phyloP scores from a whole-genome alignment of 2,888 invertebrate species.

The Drosophila sordidula region DNA sequence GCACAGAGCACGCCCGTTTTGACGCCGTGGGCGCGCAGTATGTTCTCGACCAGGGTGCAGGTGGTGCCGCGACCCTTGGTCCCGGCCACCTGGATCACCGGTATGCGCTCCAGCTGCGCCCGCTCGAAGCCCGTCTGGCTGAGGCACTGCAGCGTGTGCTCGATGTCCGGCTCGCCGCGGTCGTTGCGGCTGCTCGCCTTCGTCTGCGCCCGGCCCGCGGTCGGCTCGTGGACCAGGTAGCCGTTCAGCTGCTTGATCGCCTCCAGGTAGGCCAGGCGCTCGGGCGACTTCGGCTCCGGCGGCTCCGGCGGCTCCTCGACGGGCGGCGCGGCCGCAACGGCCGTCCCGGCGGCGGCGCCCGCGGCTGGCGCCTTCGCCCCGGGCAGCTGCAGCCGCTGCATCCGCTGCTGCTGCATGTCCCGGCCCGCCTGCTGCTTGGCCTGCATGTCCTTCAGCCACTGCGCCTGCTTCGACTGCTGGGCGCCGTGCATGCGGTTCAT shows the following conservation, averaged over 20 bases:
- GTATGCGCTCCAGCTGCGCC: conserved; percentile 46
- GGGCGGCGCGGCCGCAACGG: neutral
- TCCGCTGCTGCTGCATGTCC: conserved; percentile 52
- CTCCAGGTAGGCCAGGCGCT: conserved; percentile 59
- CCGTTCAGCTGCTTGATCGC: conserved; percentile 48
- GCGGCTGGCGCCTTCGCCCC: neutral
- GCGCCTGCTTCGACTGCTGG: conserved; percentile 56
- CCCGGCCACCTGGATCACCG: conserved; percentile 66
- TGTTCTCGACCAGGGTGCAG: conserved; percentile 61
- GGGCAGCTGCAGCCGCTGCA: conserved; percentile 13
- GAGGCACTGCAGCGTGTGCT: conserved; percentile 58
- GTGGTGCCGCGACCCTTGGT: conserved; percentile 68
- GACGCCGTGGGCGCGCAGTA: conserved; percentile 55
- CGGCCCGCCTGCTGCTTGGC: conserved; percentile 63
- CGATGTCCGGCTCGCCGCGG: conserved; percentile 45
- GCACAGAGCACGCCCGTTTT: conserved; percentile 57
- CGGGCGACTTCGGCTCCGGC: conserved; percentile 37
- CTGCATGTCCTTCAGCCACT: conserved; percentile 63
- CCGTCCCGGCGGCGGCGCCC: neutral
- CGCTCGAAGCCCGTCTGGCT: conserved; percentile 41
- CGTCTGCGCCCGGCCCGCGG: conserved; percentile 29
- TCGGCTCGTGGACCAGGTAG: conserved; percentile 47
- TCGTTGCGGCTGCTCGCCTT: conserved; percentile 19
- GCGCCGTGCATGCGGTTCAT: conserved; percentile 65
- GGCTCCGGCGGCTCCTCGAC: conserved; percentile 13